Evolutionary conservation across 2,113 vertebrate species (phyloP).

Genomic region (Phalacrocorax pelagicus): DNA sequence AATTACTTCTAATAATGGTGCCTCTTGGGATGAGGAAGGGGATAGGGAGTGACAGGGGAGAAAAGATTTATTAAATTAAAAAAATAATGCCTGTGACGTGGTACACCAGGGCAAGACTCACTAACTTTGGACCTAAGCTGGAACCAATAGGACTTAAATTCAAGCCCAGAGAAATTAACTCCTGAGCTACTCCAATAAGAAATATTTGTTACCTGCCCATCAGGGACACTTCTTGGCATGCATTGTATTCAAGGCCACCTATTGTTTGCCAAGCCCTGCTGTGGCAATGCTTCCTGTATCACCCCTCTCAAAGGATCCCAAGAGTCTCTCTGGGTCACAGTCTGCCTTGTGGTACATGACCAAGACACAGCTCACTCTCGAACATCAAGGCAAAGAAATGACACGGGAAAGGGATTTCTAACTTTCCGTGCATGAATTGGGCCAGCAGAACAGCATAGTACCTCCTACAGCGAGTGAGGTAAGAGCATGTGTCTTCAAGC

Average conservation of each 20-base stretch:
- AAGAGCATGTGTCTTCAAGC: neutral
- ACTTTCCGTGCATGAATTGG: neutral
- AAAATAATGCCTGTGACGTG: neutral
- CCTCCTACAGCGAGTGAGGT: neutral
- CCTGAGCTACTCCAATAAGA: neutral
- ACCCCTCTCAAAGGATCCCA: neutral
- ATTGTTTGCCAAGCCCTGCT: neutral
- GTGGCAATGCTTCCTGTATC: neutral
- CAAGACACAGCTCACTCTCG: neutral
- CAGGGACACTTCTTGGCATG: neutral
- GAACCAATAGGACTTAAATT: neutral
- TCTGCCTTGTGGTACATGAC: neutral
- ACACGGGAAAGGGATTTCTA: neutral
- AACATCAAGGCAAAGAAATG: neutral
- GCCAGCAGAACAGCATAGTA: neutral
- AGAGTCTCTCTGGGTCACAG: neutral
- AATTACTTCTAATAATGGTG: neutral
- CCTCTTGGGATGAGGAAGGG: neutral
- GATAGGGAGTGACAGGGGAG: neutral
- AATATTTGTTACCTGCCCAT: neutral
- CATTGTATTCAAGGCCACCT: neutral
- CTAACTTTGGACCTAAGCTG: neutral
- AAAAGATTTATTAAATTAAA: neutral
- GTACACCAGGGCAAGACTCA: neutral
- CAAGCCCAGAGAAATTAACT: neutral